phyloP scores from a whole-genome alignment of 2,113 vertebrate species.

The Carassius gibelio region DNA sequence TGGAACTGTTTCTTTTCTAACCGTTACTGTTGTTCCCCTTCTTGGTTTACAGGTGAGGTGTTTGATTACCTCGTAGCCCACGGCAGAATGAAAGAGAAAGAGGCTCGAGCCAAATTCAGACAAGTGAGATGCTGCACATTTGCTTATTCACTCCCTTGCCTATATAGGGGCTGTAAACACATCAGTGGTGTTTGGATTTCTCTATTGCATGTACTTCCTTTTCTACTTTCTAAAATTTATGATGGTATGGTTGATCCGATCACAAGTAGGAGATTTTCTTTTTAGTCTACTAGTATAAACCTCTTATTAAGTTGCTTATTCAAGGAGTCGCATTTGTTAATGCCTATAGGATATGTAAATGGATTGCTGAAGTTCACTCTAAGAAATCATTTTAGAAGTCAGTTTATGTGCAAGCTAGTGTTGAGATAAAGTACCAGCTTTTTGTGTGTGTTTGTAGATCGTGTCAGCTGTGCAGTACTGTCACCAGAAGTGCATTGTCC shows the following conservation, averaged over 20 bases:
- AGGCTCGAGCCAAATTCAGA: constrained; percentile 84
- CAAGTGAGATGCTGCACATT: constrained; percentile 71
- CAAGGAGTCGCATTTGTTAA: background rate
- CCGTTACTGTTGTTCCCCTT: background rate
- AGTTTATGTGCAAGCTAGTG: background rate
- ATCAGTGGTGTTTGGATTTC: background rate
- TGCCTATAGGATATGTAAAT: background rate
- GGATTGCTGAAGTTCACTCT: background rate
- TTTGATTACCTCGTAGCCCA: constrained; percentile 85
- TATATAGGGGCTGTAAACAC: constrained; percentile 13
- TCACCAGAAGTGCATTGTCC: constrained; percentile 84
- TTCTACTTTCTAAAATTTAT: background rate
- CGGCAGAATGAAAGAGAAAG: constrained; percentile 87
- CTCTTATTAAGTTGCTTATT: no score
- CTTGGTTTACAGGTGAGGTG: constrained; percentile 75
- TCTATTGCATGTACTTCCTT: background rate
- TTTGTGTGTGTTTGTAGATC: constrained; percentile 68
- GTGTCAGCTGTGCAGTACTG: constrained; percentile 87
- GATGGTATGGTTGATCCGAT: background rate
- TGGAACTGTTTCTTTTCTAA: background rate
- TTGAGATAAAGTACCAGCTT: background rate
- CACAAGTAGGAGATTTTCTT: background rate
- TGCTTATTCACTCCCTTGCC: background rate
- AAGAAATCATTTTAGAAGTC: background rate
- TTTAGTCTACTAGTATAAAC: background rate